Evolutionary conservation across 1,140 invertebrate genomes (phyloP), one percentile per base, ranked within the genome.

Genomic region (Chrysoperla carnea): DNA sequence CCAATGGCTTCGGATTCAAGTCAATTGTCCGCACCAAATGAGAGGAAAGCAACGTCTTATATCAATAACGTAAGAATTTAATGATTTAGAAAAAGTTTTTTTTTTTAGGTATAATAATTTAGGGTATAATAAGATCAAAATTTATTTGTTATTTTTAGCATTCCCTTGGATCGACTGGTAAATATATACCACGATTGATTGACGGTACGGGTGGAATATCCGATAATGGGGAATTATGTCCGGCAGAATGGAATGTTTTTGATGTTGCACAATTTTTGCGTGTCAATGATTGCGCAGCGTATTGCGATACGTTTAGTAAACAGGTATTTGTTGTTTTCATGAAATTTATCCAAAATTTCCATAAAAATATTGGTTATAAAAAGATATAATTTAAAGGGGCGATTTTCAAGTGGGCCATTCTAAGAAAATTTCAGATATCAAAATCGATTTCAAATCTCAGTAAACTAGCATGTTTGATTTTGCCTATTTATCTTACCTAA

Each of bases 221-320:
- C 2, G 66, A 60, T 42, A 56, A 57, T 43, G 61, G 66, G 46
- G 74, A 76, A 40, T 58, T 82, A n/a, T 67, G 72, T 54, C 80
- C 81, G n/a, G 63, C 69, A 28, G 66, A 73, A 36, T 94, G 89
- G 90, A 81, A 74, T 41, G 71, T 81, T 1, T 72, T 74, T 37
- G 87, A 93, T 57, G 89, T 93, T 1, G 81, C 78, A 9, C 76
- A 86, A 57, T 93, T 93, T 63, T 67, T 95, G 14, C 72, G 78
- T 40, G 76, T 84, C 11, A 92, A 93, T 59, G 88, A 92, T 55
- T 94, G 87, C 64, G 81, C 78, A 40, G 76, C 84, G 0, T 89
- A 92, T 58, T 85, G 84, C 58, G 78, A 85, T 54, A 80, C 78
- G 46, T 93, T 95, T 59, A 77, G 67, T 48, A 76, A 82, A 60